Evolutionary conservation across 2,113 vertebrate genomes (phyloP).

Genomic region (Oryzias javanicus): DNA sequence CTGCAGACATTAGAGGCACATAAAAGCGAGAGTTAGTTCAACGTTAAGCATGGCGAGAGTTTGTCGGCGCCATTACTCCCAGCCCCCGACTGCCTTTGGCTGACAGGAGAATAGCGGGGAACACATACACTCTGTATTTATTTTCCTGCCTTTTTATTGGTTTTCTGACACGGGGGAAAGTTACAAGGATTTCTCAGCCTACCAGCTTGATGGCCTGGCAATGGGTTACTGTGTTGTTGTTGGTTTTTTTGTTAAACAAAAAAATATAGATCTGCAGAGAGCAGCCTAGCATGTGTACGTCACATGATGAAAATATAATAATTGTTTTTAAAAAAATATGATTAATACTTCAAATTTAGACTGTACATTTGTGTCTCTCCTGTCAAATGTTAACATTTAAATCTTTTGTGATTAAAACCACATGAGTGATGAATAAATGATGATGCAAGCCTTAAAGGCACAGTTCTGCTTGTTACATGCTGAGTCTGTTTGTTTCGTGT

Average conservation of each 20-base stretch:
- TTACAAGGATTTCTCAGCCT: slow-evolving; percentile 55
- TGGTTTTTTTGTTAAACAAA: slow-evolving; percentile 36
- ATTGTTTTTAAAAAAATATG: too few species aligned
- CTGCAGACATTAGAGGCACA: slow-evolving; percentile 45
- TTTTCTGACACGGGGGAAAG: slow-evolving; percentile 58
- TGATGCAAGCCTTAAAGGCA: slow-evolving; percentile 23
- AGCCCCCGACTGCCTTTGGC: slow-evolving; percentile 34
- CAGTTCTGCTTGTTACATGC: slow-evolving; percentile 1
- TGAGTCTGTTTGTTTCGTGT: slow-evolving; percentile 13
- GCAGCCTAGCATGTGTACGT: slow-evolving; percentile 47
- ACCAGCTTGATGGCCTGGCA: slow-evolving; percentile 45
- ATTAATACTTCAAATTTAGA: too few species aligned
- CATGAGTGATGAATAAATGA: slow-evolving; percentile 35
- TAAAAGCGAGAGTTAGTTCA: slow-evolving; percentile 41
- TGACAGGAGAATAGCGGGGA: slow-evolving; percentile 49
- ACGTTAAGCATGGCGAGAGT: slow-evolving; percentile 33
- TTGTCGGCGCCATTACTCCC: slow-evolving; percentile 56
- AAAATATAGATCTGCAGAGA: slow-evolving; percentile 61
- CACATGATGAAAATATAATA: too few species aligned
- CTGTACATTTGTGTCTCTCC: background rate
- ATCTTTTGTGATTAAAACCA: slow-evolving; percentile 12
- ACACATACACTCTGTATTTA: slow-evolving; percentile 44
- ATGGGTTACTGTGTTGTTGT: slow-evolving; percentile 38
- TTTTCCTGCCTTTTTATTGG: slow-evolving; percentile 61
- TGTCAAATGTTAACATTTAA: slow-evolving; percentile 8